Base-by-base conservation (phyloP, 2,888 invertebrate genomes). In the Agrypnus murinus region DNA sequence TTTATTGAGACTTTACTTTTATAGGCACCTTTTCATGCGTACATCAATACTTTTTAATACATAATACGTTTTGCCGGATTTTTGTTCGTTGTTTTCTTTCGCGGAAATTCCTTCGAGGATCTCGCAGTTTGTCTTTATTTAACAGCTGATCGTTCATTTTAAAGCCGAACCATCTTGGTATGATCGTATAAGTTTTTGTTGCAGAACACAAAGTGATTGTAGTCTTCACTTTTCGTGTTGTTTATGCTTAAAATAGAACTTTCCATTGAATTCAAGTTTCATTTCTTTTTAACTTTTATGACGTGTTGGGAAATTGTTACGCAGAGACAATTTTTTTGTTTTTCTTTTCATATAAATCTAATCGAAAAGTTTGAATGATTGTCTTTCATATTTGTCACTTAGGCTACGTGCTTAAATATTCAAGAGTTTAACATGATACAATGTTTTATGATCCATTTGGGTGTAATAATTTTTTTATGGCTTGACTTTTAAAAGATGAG, bases 1-100 rank as follows among this genome's bases (percentile, higher is more conserved):
- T 72, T 72, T 72, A 72, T 72, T 63, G 67, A 62, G 69, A 68
- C 67, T 72, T 69, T 72, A 72, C 67, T 72, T 72, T 72, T 72
- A 72, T 65, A 65, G 71, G 63, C 62, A 67, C 65, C 71, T 66
- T 70, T 71, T 71, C 71, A 65, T 69, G 65, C 65, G 64, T 58
- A 59, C 60, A 69, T 69, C 69, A 69, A 67, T 67, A 66, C 63
- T 71, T 71, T 71, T 71, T 71, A 71, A 71, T 71, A 67, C 71
- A 57, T 66, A 66, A 55, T 63, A 63, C 62, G 66, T 48, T 36
- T 15, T 17, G 65, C 34, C 53, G 55, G 60, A 65, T 65, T 65
- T 62, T 55, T 53, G 64, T 70, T 65, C 62, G 45, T 53, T 45
- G 25, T 48, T 50, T 64, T 59, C 43, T 38, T 64, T 2, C 17